These are phyloP conservation scores for Craniophora ligustri DNA, from an alignment of 2,888 invertebrate genomes.

Conservation along the genomic window DNA sequence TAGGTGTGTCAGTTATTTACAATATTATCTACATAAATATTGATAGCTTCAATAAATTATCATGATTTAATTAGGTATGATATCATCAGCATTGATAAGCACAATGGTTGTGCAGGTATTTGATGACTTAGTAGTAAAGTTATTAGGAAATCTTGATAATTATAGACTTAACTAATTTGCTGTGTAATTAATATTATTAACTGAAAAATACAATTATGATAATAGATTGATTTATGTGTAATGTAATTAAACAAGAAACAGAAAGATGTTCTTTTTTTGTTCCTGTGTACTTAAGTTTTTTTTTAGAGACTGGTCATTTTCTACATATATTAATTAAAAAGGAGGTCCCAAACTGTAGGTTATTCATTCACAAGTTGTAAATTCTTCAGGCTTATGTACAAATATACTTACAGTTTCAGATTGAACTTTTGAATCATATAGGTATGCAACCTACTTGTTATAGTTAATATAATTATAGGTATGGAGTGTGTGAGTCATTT, in stretches of 20 bases:
- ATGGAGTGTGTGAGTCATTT: conserved; percentile 23
- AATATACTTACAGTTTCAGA: too few species aligned
- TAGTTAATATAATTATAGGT: background rate
- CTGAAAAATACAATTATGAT: background rate
- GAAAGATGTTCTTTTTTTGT: too few species aligned
- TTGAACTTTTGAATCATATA: too few species aligned
- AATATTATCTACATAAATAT: background rate
- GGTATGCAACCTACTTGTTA: too few species aligned
- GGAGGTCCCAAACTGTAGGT: too few species aligned
- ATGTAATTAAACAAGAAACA: background rate
- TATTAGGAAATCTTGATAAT: conserved; percentile 19
- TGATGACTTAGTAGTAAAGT: conserved; percentile 21
- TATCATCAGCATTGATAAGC: conserved; percentile 31
- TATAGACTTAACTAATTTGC: conserved; percentile 8
- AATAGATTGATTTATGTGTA: background rate
- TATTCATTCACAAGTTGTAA: too few species aligned
- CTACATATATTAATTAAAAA: too few species aligned
- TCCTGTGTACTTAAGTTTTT: too few species aligned
- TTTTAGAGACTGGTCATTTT: too few species aligned
- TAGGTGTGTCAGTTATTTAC: background rate
- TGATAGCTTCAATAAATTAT: background rate
- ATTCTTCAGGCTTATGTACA: too few species aligned
- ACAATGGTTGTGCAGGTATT: conserved; percentile 14
- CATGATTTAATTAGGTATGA: conserved; percentile 16
- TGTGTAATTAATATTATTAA: conserved; percentile 23